Percentiles rank a stretch among this genome's conserved stretches.
Conservation (phyloP, 1,140 invertebrate genomes). For the Chelonus insularis region DNA sequence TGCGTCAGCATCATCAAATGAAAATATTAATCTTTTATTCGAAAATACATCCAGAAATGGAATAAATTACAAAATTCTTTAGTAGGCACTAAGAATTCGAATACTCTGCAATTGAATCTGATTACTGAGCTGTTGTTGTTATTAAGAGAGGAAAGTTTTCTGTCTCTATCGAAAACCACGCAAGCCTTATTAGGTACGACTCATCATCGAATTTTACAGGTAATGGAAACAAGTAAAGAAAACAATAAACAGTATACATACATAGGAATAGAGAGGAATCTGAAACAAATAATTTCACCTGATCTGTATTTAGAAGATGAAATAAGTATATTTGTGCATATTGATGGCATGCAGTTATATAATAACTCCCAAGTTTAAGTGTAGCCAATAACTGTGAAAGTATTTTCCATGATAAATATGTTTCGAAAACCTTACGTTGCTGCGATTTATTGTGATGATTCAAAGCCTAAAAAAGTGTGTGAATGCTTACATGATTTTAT, state of each 20-base stretch:
- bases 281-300: constrained; percentile 18
- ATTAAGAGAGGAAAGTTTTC: constrained; percentile 21
- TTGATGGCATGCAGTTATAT: constrained; percentile 30
- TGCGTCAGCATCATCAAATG: too few relatives aligned
- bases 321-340: constrained; percentile 21
- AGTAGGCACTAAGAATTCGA: constrained; percentile 23
- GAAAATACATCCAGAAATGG: too few relatives aligned
- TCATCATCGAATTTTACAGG: constrained; percentile 1
- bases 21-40: too few relatives aligned
- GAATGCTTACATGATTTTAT: constrained; percentile 33
- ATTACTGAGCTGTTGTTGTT: constrained; percentile 25
- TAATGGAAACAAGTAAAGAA: neutral
- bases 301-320: constrained; percentile 22
- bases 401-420: constrained; percentile 26
- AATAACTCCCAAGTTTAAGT: constrained; percentile 22
- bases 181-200: constrained; percentile 20
- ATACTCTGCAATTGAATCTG: constrained; percentile 12
- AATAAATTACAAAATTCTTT: constrained; percentile 28
- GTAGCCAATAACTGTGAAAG: constrained; percentile 24
- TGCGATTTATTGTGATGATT: constrained; percentile 29
- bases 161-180: constrained; percentile 22
- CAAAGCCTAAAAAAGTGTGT: constrained; percentile 14
- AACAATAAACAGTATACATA: constrained; percentile 20
- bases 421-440: constrained; percentile 25
- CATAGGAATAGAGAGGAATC: constrained; percentile 22